Conservation (phyloP, 2,888 invertebrate species). For the Ophonus ardosiacus region DNA sequence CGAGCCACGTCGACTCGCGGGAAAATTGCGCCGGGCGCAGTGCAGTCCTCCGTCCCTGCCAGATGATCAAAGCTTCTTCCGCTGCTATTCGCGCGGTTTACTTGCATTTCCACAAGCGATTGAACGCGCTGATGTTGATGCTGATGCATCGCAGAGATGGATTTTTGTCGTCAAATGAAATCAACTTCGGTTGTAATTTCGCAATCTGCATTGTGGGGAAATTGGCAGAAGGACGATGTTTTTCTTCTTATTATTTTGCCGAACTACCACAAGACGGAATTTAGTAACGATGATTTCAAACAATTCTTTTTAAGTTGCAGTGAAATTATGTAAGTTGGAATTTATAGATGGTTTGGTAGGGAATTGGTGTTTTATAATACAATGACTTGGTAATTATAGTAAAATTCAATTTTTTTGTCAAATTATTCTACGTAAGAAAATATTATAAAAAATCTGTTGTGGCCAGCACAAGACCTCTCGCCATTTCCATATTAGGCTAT, state of each 20-base stretch:
- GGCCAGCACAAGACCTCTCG: too few species aligned
- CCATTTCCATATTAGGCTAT: too few species aligned
- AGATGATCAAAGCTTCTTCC: slow-evolving; percentile 51
- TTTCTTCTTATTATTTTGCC: background rate
- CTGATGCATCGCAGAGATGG: slow-evolving; percentile 16
- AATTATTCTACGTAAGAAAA: too few species aligned
- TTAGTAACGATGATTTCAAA: slow-evolving; percentile 4
- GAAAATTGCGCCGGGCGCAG: slow-evolving; percentile 21
- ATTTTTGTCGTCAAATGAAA: slow-evolving; percentile 21
- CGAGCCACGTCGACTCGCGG: slow-evolving; percentile 18
- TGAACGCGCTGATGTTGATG: slow-evolving; percentile 2
- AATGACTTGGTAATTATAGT: too few species aligned
- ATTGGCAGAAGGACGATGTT: slow-evolving; percentile 2
- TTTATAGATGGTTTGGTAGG: too few species aligned
- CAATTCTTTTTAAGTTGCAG: background rate
- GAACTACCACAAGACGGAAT: background rate
- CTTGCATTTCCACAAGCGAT: slow-evolving; percentile 11
- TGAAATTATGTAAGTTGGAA: too few species aligned
- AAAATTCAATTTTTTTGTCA: too few species aligned
- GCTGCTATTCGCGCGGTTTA: slow-evolving; percentile 1
- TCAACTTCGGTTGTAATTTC: slow-evolving; percentile 13
- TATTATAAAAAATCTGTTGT: too few species aligned
- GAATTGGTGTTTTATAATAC: too few species aligned
- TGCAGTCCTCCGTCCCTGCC: background rate
- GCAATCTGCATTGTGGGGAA: slow-evolving; percentile 25